Conservation (phyloP, 2,797 vertebrate genomes). For the Silurus aristotelis region DNA sequence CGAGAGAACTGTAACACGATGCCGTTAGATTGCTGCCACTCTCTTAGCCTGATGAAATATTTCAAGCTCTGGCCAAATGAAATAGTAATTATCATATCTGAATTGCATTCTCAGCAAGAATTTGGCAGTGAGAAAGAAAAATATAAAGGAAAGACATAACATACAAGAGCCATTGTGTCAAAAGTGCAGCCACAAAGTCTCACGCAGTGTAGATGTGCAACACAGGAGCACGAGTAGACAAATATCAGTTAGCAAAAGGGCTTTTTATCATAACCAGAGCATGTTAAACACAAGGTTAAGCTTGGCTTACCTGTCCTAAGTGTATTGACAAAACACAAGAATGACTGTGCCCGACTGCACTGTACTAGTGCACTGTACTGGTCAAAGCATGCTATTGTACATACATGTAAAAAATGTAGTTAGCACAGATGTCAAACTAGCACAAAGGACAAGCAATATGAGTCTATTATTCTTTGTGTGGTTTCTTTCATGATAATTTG, state of each 20-base stretch:
- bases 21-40: neutral
- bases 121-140: slow-evolving; percentile 19
- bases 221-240: neutral
- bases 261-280: neutral
- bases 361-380: neutral
- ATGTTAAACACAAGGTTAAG: neutral
- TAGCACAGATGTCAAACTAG: neutral
- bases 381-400: neutral
- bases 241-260: neutral
- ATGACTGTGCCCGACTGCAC: slow-evolving; percentile 27
- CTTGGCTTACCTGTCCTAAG: slow-evolving; percentile 47
- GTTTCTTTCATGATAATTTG: neutral
- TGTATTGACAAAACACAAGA: slow-evolving; percentile 43
- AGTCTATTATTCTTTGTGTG: neutral
- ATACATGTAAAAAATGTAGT: neutral
- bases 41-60: neutral
- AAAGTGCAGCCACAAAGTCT: neutral
- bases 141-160: slow-evolving; percentile 26
- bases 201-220: neutral
- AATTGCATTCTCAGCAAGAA: neutral
- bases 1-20: neutral
- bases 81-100: slow-evolving; percentile 23
- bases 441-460: neutral
- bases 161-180: neutral
- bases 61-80: slow-evolving; percentile 14